Percentiles rank a stretch among this genome's conserved stretches.
phyloP scores from a whole-genome alignment of 1,140 invertebrate genomes.

The Drosophila pruinosa region DNA sequence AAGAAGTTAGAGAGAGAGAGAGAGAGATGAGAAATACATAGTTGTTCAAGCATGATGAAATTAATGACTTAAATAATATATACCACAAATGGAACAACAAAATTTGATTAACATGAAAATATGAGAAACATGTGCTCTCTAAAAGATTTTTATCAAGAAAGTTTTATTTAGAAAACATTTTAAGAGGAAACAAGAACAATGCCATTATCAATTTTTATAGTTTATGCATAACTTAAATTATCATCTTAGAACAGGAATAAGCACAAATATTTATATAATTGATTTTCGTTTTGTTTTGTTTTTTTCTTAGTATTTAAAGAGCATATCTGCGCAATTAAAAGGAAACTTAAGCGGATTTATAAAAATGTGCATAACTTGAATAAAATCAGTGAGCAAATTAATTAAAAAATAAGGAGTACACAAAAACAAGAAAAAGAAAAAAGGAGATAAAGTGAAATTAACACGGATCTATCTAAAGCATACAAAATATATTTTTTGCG shows the following conservation, averaged over 20 bases:
- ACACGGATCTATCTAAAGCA: not conserved
- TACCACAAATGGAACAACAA: slow-evolving; percentile 10
- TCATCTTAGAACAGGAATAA: not conserved
- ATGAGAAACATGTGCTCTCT: slow-evolving; percentile 26
- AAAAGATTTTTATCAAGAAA: slow-evolving; percentile 2
- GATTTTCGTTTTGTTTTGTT: not conserved
- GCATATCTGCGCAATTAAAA: slow-evolving; percentile 16
- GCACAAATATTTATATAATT: not conserved
- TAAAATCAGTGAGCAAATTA: slow-evolving; percentile 33
- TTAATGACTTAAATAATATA: slow-evolving; percentile 6
- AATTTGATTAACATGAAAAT: not conserved
- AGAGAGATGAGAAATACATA: not conserved
- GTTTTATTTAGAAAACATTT: not conserved
- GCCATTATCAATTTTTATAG: not conserved
- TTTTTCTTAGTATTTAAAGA: slow-evolving; percentile 5
- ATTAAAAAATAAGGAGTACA: slow-evolving; percentile 14
- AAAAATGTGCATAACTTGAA: slow-evolving; percentile 55
- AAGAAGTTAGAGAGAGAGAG: not conserved
- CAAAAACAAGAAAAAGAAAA: slow-evolving; percentile 17
- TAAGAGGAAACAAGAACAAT: not conserved
- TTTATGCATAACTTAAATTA: not conserved
- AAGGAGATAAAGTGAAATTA: slow-evolving; percentile 1
- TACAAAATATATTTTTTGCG: slow-evolving; percentile 36
- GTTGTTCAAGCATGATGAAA: not conserved
- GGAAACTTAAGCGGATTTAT: not conserved